These are phyloP conservation scores for Cotesia vestalis DNA, from an alignment of 1,140 invertebrate genomes.

Conservation along the genomic window DNA sequence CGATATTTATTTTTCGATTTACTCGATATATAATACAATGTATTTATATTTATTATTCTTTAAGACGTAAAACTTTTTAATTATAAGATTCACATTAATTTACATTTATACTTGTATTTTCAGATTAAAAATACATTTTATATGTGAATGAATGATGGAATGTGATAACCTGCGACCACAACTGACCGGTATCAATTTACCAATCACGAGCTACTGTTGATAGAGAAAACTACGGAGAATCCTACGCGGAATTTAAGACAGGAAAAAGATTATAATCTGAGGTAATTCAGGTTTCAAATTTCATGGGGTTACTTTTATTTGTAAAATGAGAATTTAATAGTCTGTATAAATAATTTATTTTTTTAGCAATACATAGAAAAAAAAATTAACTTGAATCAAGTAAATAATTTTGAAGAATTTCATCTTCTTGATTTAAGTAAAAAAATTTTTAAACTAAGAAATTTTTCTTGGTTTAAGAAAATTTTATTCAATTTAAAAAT, in stretches of 20 bases:
- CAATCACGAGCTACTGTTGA: slow-evolving; percentile 14
- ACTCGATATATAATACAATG: not conserved
- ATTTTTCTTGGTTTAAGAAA: too few relatives aligned
- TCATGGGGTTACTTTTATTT: not conserved
- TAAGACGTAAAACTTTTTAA: too few relatives aligned
- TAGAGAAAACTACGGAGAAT: not conserved
- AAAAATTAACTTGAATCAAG: too few relatives aligned
- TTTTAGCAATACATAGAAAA: too few relatives aligned
- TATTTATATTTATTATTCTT: not conserved
- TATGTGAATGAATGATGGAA: not conserved
- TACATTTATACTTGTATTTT: not conserved
- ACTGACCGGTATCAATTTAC: slow-evolving; percentile 30
- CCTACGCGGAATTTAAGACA: not conserved
- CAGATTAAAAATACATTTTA: not conserved
- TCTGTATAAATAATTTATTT: too few relatives aligned
- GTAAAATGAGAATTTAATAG: too few relatives aligned
- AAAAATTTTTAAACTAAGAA: too few relatives aligned
- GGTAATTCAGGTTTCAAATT: slow-evolving; percentile 26
- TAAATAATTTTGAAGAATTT: too few relatives aligned
- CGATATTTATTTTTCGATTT: too few relatives aligned
- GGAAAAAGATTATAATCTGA: slow-evolving; percentile 7
- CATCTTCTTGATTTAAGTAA: too few relatives aligned
- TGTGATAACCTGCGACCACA: slow-evolving; percentile 1
- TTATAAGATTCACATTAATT: too few relatives aligned
- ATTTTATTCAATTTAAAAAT: too few relatives aligned